Conservation (phyloP, 2,797 vertebrate genomes). For the Capromys pilorides region DNA sequence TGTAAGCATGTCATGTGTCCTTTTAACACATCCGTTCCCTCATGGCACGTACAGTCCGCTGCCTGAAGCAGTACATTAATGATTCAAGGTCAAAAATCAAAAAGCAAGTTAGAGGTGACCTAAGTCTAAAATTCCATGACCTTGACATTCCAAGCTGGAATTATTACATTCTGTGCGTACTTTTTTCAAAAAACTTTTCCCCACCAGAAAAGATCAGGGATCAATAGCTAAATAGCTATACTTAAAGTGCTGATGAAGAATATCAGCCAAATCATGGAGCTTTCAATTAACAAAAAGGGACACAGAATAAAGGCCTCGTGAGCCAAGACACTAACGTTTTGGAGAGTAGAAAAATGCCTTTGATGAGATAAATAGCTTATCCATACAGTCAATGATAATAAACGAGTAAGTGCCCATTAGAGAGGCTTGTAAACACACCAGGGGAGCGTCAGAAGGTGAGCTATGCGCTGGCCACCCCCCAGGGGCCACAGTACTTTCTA, state of each 20-base stretch:
- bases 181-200: slow-evolving; percentile 9
- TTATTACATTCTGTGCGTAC: background rate
- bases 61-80: background rate
- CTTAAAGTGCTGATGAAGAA: background rate
- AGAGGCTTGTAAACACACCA: background rate
- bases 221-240: background rate
- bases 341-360: background rate
- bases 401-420: background rate
- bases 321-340: background rate
- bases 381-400: background rate
- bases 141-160: slow-evolving; percentile 16
- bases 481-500: background rate
- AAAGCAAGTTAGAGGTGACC: background rate
- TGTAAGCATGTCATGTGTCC: background rate
- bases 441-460: background rate
- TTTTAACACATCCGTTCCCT: background rate
- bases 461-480: background rate
- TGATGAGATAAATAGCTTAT: background rate
- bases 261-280: background rate
- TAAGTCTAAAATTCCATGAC: background rate
- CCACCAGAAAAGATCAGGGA: background rate
- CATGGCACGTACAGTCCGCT: background rate
- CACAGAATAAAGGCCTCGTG: background rate
- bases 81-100: background rate
- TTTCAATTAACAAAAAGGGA: slow-evolving; percentile 26